Base-by-base conservation (phyloP, 2,797 vertebrate genomes). In the Epinephelus coioides region DNA sequence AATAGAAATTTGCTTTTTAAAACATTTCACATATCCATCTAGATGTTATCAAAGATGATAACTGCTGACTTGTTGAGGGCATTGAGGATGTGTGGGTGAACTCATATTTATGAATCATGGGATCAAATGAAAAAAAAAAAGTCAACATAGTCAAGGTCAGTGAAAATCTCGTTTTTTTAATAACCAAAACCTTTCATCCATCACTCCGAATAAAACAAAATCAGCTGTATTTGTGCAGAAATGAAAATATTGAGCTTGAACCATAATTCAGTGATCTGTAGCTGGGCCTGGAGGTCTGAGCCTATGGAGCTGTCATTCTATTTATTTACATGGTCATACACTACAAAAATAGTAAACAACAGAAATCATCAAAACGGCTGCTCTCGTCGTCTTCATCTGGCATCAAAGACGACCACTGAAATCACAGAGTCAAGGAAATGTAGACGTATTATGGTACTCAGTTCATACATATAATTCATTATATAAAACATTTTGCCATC, bases 351-450 rank as follows among this genome's bases (percentile, higher is more conserved):
- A 70, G 17, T 1, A 88, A 50, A 83, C 11, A 79, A 43, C 30
- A 80, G 80, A 34, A 66, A 69, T 21, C 50, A 69, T 63, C 23
- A 64, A 81, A 82, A 69, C 43, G 44, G 47, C 43, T 38, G 44
- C 54, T 76, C 23, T 62, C 18, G 14, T 88, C 59, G 6, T 85
- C 69, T 82, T 96, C 90, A 96, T 53, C 95, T 86, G 54, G 96
- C 96, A 88, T 96, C 96, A 57, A 96, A 96, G 49, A 96, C 96
- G 49, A 96, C 96, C 95, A 96, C 96, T 96, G 93, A 59, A 89
- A 74, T 78, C 15, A 71, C 30, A 51, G 15, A 82, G 91, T 96
- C 69, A 96, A 95, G 94, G 94, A 91, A 91, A 66, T 56, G 25
- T 17, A 74, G 5, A 44, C 27, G 2, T 6, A 51, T 25, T 25